Conservation (phyloP, 2,113 vertebrate genomes). For the Calyptomena viridis region DNA sequence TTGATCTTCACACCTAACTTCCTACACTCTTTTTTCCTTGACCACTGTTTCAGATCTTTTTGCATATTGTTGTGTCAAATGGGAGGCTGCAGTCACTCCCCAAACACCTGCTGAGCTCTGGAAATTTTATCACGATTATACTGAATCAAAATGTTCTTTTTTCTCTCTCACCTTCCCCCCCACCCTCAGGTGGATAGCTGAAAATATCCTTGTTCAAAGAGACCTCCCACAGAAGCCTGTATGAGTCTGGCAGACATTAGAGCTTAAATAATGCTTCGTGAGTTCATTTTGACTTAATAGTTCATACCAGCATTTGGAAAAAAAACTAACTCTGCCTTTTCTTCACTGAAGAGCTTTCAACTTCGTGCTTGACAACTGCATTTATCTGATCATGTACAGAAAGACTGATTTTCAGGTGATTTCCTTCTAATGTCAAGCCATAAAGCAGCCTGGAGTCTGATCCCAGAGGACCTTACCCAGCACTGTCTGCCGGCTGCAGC, state of each 20-base stretch:
- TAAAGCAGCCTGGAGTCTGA: not conserved
- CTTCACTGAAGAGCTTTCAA: not conserved
- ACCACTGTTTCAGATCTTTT: not conserved
- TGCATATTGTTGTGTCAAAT: not conserved
- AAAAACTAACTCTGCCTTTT: not conserved
- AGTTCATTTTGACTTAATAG: not conserved
- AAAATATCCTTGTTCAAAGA: conserved; percentile 25
- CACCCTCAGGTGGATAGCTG: not conserved
- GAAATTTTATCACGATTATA: not conserved
- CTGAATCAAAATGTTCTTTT: not conserved
- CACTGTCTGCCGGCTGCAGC: not conserved
- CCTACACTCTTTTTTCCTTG: not conserved
- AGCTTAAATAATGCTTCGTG: not conserved
- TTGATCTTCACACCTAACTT: not conserved
- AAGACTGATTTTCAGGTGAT: not conserved
- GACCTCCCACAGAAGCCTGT: not conserved
- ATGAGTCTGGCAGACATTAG: not conserved
- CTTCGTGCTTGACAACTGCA: not conserved
- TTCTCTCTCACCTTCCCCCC: not conserved
- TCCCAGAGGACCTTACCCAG: not conserved
- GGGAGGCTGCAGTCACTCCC: not conserved
- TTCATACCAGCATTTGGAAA: not conserved
- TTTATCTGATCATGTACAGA: conserved; percentile 6
- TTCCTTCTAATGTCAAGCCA: not conserved
- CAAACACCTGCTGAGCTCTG: conserved; percentile 3